Evolutionary conservation across 2,888 invertebrate species (phyloP).

Genomic region (Bugulina stolonifera): DNA sequence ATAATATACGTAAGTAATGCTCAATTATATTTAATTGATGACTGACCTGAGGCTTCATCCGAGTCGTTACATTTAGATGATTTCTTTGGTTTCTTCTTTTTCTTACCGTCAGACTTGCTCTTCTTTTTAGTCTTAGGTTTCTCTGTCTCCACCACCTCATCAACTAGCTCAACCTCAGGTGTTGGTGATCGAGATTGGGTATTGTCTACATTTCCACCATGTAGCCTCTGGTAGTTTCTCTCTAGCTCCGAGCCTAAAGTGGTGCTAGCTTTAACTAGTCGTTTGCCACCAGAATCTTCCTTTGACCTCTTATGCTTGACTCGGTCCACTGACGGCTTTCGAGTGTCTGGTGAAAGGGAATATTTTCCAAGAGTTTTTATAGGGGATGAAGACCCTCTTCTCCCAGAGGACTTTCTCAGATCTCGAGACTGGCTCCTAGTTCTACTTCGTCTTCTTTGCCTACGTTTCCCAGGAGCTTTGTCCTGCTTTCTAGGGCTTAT

Average conservation of each 20-base stretch:
- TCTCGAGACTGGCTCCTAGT: neutral
- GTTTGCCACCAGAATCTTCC: neutral
- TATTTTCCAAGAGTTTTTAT: neutral
- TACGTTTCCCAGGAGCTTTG: neutral
- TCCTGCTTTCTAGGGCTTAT: neutral
- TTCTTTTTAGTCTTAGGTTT: constrained; percentile 1
- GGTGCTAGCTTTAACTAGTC: neutral
- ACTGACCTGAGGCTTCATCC: too few species aligned
- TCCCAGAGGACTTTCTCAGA: neutral
- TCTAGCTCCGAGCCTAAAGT: constrained; percentile 10
- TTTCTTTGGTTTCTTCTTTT: neutral
- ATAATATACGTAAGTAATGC: too few species aligned
- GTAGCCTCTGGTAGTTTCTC: neutral
- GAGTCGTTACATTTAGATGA: neutral
- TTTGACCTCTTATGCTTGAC: too few species aligned
- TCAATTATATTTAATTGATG: too few species aligned
- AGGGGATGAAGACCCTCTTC: too few species aligned
- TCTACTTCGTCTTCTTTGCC: neutral
- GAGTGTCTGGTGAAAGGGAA: neutral
- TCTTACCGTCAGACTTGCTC: neutral
- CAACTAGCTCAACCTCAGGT: neutral
- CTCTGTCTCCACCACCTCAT: neutral
- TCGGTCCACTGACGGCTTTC: too few species aligned
- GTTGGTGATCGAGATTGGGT: neutral
- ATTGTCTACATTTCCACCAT: neutral